A percentile compares a stretch with the other conserved stretches of the same genome.
These are phyloP conservation scores for Rhegmatorhina hoffmannsi DNA, from an alignment of 2,113 vertebrate genomes.

Conservation along the genomic window DNA sequence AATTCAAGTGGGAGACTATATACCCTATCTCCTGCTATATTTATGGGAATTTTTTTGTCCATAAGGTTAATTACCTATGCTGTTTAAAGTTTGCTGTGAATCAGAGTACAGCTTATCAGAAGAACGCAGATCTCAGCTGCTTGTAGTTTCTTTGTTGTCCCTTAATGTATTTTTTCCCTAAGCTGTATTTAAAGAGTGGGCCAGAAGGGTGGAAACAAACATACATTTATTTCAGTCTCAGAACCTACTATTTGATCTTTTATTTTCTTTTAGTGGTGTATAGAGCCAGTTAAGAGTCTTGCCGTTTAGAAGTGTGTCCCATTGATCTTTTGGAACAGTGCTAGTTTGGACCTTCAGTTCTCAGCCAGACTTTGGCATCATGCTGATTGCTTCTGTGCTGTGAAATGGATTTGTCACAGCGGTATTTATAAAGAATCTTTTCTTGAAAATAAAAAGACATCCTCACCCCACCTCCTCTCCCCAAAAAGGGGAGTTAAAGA, in stretches of 20 bases:
- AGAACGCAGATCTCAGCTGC: conserved; percentile 30
- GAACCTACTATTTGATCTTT: conserved; percentile 49
- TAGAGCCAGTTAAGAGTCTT: conserved; percentile 25
- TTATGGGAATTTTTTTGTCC: not conserved
- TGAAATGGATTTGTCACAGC: conserved; percentile 70
- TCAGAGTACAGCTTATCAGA: conserved; percentile 23
- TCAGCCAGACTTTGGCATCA: conserved; percentile 60
- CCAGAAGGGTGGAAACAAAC: conserved; percentile 52
- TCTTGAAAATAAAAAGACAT: conserved; percentile 48
- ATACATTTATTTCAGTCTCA: conserved; percentile 27
- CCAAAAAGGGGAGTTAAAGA: not conserved
- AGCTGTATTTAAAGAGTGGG: not conserved
- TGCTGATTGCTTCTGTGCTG: conserved; percentile 41
- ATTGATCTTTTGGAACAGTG: conserved; percentile 50
- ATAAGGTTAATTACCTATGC: conserved; percentile 1
- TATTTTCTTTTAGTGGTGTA: conserved; percentile 34
- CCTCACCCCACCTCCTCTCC: not conserved
- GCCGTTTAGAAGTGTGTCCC: conserved; percentile 27
- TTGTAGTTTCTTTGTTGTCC: not conserved
- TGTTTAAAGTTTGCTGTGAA: conserved; percentile 11
- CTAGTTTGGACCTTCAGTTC: conserved; percentile 64
- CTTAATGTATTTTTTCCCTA: not conserved
- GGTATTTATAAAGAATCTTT: conserved; percentile 44
- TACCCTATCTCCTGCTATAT: not conserved
- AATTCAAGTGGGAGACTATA: not conserved